Evolutionary conservation across 2,113 vertebrate genomes (phyloP), one percentile per base, ranked within the genome.

Genomic region (Ceyx cyanopectus): DNA sequence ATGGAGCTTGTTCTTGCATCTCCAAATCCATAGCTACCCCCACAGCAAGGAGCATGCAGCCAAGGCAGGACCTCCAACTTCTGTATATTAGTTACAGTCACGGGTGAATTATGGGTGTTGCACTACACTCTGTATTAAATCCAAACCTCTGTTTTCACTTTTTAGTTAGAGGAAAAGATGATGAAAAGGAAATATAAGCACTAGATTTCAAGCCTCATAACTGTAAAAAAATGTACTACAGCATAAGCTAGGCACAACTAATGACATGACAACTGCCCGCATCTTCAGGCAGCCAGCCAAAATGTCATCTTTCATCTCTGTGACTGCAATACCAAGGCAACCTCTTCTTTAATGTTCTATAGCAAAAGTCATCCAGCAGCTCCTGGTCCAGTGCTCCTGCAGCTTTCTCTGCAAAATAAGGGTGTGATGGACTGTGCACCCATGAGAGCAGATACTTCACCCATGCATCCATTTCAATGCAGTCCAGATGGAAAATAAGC

Each of bases 381-480:
- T 61, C 18, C 40, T 32, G 22, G 22, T 53, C 73, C n/a, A 51
- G 23, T 8, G 27, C 7, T 54, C 24, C 20, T 61, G 63, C 45
- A 74, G 46, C 41, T 69, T 69, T 34, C 68, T 53, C 34, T 57
- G 58, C 26, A 82, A 26, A 85, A 48, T 0, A 1, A 72, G 19
- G 2, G 4, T 34, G 34, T 1, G 4, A 53, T 11, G 15, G 10
- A 29, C 63, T 46, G 27, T 26, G 21, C 0, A 3, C 50, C 24
- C n/a, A 15, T 1, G 3, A 32, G 3, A 34, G 21, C 18, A 41
- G 23, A 53, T 14, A 54, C 41, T 83, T 83, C 0, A 0, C 43
- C 56, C 0, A 3, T 12, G 18, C 3, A 72, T 4, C 34, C 23
- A 34, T 1, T 56, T n/a, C 43, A 85, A 9, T n/a, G 18, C 0